Evolutionary conservation across 64 coral and sea anemone species (phyloP).

Genomic region (Pocillopora damicornis): DNA sequence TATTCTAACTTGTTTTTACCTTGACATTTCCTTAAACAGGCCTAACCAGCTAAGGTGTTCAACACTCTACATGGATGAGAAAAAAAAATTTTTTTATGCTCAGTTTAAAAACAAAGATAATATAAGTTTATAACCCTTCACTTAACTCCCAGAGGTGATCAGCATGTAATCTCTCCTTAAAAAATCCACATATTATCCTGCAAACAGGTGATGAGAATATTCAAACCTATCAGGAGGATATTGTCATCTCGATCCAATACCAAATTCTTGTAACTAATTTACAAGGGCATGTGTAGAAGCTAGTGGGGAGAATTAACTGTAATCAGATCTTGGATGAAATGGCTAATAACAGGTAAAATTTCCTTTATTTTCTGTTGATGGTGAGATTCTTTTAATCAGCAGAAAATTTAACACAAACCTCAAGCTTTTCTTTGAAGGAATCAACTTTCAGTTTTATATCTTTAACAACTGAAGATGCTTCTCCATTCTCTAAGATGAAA

Average conservation of each 20-base stretch:
- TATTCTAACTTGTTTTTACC: conserved; percentile 1
- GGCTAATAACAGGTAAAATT: background rate
- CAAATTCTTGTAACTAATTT: too few relatives aligned
- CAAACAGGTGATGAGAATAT: too few relatives aligned
- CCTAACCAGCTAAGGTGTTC: conserved; percentile 87
- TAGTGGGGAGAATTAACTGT: too few relatives aligned
- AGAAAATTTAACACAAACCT: conserved; percentile 39
- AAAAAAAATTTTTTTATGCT: background rate
- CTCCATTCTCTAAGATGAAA: conserved; percentile 78
- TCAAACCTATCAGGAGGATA: too few relatives aligned
- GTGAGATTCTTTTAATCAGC: background rate
- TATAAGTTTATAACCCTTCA: background rate
- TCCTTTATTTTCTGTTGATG: background rate
- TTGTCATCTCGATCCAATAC: too few relatives aligned
- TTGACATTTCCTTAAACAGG: conserved; percentile 87
- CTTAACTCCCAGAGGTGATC: too few relatives aligned
- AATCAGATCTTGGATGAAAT: too few relatives aligned
- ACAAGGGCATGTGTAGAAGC: too few relatives aligned
- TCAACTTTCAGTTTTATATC: conserved; percentile 90
- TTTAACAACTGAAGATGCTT: conserved; percentile 70
- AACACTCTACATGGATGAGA: conserved; percentile 59
- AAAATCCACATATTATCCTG: too few relatives aligned
- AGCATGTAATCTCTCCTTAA: too few relatives aligned
- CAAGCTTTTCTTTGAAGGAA: conserved; percentile 80
- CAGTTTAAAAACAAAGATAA: background rate